phyloP scores from a whole-genome alignment of 2,888 invertebrate species.

The Aphidoletes aphidimyza region DNA sequence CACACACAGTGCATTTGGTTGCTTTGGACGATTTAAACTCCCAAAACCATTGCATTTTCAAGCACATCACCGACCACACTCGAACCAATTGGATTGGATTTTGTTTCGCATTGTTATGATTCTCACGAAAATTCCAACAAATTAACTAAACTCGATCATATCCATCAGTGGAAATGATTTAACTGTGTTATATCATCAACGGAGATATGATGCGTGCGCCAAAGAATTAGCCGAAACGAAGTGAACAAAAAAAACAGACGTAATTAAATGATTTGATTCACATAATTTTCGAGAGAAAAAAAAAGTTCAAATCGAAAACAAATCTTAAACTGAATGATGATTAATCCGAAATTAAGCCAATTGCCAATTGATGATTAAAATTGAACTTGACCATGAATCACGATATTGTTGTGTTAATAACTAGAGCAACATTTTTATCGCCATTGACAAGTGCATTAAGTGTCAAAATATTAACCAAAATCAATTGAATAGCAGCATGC shows the following conservation, averaged over 20 bases:
- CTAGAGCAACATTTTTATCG: background rate
- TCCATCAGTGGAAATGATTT: background rate
- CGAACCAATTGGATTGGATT: too few relatives aligned
- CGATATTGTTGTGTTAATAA: background rate
- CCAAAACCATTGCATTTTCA: background rate
- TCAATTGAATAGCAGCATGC: constrained; percentile 49
- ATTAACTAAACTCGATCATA: background rate
- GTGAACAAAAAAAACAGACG: too few relatives aligned
- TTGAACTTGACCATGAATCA: constrained; percentile 36
- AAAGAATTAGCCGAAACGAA: constrained; percentile 13
- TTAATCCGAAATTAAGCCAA: background rate
- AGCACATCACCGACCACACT: background rate
- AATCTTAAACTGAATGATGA: background rate
- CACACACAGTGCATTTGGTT: background rate
- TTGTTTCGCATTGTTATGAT: background rate
- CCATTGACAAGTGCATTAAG: constrained; percentile 33
- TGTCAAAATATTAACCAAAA: constrained; percentile 46
- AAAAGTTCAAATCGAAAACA: background rate
- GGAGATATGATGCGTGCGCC: background rate
- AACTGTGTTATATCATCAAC: background rate
- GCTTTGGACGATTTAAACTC: background rate
- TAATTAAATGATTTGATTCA: too few relatives aligned
- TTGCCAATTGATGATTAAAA: background rate
- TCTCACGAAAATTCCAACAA: constrained; percentile 8
- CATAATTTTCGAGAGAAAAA: too few relatives aligned